These are phyloP conservation scores for Monarcha castaneiventris DNA, from an alignment of 2,113 vertebrate species.

Conservation along the genomic window DNA sequence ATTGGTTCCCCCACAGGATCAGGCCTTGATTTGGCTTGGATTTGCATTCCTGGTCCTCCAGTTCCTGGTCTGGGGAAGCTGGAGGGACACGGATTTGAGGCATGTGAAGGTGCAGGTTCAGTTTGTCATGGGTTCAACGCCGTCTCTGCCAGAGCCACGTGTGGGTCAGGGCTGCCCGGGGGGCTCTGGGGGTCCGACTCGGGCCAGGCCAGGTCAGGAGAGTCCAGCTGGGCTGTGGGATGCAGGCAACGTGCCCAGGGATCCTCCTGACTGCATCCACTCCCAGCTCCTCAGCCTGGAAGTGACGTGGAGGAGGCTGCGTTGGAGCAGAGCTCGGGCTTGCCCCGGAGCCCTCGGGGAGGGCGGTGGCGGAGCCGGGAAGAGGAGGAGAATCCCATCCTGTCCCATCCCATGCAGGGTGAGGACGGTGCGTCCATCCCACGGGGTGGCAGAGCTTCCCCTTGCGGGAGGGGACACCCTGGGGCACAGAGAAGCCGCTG, in stretches of 20 bases:
- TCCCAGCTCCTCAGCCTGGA: neutral
- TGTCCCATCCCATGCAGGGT: neutral
- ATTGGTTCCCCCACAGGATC: neutral
- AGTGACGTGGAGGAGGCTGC: constrained; percentile 1
- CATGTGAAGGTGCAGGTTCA: neutral
- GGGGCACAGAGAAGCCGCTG: neutral
- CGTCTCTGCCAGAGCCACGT: fast-evolving
- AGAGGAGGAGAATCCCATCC: neutral
- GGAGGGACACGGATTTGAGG: neutral
- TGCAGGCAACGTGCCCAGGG: neutral
- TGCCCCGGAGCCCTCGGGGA: neutral
- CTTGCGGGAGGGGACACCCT: fast-evolving
- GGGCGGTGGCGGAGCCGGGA: fast-evolving
- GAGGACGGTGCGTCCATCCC: neutral
- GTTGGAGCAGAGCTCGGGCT: neutral
- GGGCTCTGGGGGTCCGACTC: neutral
- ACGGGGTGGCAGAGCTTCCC: neutral
- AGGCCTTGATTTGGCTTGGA: neutral
- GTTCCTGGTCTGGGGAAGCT: neutral
- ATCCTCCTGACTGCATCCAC: constrained; percentile 3
- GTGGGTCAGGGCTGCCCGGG: neutral
- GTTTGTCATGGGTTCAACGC: neutral
- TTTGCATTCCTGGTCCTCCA: neutral
- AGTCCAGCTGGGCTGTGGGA: neutral
- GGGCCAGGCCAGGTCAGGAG: fast-evolving